Conservation (phyloP, 2,113 vertebrate genomes). For the Cnemophilus loriae region DNA sequence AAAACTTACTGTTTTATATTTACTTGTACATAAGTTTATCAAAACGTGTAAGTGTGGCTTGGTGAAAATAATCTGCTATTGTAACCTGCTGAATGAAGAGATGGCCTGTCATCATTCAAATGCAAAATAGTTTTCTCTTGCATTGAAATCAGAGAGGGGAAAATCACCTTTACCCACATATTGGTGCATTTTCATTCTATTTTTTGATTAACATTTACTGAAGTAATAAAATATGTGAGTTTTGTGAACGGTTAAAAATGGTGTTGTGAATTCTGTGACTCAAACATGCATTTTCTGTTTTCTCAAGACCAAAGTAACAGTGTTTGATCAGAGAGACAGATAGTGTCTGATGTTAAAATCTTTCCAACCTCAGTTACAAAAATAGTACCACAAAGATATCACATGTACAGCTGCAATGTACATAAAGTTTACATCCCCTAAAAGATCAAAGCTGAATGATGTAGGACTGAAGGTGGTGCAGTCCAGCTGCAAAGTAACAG, state of each 20-base stretch:
- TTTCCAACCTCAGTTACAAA: constrained; percentile 44
- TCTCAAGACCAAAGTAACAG: not conserved
- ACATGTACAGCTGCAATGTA: not conserved
- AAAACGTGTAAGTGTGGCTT: not conserved
- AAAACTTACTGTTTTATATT: not conserved
- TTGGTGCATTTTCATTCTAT: not conserved
- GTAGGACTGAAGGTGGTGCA: not conserved
- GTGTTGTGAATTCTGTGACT: accelerated
- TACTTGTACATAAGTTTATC: not conserved
- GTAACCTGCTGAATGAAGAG: not conserved
- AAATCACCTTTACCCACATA: not conserved
- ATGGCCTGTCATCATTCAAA: not conserved
- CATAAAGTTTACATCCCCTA: not conserved
- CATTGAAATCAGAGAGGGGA: not conserved
- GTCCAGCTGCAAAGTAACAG: not conserved
- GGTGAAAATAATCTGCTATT: not conserved
- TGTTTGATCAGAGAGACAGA: constrained; percentile 4
- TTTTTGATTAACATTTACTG: not conserved
- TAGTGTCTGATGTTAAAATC: not conserved
- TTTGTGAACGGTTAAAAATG: not conserved
- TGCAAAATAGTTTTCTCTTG: not conserved
- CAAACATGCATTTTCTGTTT: not conserved
- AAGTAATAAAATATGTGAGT: not conserved
- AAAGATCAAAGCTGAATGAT: not conserved
- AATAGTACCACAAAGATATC: not conserved